A percentile compares a stretch with the other conserved stretches of the same genome.
Conservation (phyloP, 2,113 vertebrate species). For the Delphinus delphis region DNA sequence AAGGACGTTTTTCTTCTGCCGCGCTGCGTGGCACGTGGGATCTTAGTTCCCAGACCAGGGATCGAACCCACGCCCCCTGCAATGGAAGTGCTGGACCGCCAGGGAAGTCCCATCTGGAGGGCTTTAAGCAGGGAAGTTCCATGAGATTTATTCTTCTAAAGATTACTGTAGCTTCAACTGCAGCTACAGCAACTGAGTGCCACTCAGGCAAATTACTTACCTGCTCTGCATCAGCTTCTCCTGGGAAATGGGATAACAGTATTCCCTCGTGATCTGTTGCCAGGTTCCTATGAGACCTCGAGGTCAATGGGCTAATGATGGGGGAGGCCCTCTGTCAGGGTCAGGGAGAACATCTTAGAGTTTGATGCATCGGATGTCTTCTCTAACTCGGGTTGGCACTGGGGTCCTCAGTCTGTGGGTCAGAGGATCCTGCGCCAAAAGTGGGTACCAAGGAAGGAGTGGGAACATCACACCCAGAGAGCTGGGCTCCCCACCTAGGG, state of each 20-base stretch:
- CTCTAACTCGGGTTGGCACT: background rate
- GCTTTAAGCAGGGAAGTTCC: background rate
- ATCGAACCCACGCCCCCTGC: too few relatives aligned
- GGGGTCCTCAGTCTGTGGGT: background rate
- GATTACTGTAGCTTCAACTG: background rate
- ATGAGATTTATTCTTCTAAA: background rate
- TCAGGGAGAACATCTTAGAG: background rate
- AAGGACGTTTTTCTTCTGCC: background rate
- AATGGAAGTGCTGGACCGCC: too few relatives aligned
- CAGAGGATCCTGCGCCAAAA: background rate
- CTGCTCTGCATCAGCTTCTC: background rate
- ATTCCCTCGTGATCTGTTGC: background rate
- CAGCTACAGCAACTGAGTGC: background rate
- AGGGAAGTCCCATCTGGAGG: too few relatives aligned
- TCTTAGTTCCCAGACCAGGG: too few relatives aligned
- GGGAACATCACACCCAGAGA: background rate
- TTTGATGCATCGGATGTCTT: background rate
- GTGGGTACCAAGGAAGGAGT: background rate
- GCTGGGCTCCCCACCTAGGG: background rate
- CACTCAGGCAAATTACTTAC: background rate
- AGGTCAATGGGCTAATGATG: background rate
- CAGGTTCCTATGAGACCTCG: background rate
- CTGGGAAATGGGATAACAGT: background rate
- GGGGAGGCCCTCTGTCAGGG: background rate
- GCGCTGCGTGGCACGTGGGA: too few relatives aligned